Base-by-base conservation (phyloP, 2,888 invertebrate species). In the Apeira syringaria region DNA sequence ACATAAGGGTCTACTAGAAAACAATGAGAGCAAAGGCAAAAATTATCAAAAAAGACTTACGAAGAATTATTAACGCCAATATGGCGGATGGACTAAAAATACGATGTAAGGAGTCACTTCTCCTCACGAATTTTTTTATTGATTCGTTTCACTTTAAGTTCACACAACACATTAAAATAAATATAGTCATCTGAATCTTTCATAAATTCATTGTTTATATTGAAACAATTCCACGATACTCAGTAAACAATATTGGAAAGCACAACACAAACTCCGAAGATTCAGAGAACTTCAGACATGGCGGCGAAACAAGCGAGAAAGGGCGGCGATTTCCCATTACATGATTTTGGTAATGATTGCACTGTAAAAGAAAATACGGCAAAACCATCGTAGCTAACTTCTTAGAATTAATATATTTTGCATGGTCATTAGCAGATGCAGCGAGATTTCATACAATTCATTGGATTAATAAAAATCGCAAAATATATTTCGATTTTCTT, bases 61-160 rank as follows among this genome's bases (percentile, higher is more conserved):
- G 87, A 87, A 85, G 81, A 86, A 76, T 85, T 90, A 91, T 88
- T 89, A 91, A 91, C 91, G 91, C 92, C 92, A 92, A 92, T 92
- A 93, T 93, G 93, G 93, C 93, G 92, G 92, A 91, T 89, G 91
- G 86, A 92, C 91, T 90, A 90, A 90, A 90, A 89, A 90, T 90
- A 90, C 87, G 88, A 84, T 84, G 88, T 77, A 74, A 80, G 44
- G 79, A 84, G 83, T 76, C 72, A 84, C 80, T 86, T 78, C 80
- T 78, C 74, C 76, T 76, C 83, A 75, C 70, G 74, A 75, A 75
- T 81, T 45, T 76, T 76, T 80, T 63, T 80, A 83, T 73, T 60
- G 78, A 80, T 81, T 81, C 74, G 72, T 76, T 74, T 67, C 64
- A 76, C 72, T 73, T 67, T 68, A 73, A 65, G 73, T 74, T 74